Conservation (phyloP, 2,797 vertebrate species). For the Macrochelys suwanniensis region DNA sequence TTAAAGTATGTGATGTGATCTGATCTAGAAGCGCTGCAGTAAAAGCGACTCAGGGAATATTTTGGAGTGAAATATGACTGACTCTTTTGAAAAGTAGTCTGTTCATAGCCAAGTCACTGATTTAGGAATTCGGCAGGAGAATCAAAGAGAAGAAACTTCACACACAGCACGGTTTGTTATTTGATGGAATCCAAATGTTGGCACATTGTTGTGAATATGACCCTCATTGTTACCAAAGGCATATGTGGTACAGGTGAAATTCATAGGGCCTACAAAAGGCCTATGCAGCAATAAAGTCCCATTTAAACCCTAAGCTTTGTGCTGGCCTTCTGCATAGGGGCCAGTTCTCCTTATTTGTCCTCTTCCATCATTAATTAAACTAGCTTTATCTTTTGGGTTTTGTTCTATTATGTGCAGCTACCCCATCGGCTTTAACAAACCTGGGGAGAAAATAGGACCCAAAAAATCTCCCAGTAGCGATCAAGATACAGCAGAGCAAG, state of each 20-base stretch:
- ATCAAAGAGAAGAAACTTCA: neutral
- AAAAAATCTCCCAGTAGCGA: neutral
- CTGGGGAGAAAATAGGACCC: accelerated
- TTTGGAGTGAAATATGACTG: conserved; percentile 1
- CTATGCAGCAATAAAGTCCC: neutral
- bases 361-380: neutral
- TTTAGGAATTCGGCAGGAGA: neutral
- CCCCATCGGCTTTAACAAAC: accelerated
- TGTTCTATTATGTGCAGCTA: neutral
- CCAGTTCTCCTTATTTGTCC: neutral
- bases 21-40: neutral
- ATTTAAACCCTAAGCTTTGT: neutral
- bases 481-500: neutral
- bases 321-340: neutral
- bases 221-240: accelerated
- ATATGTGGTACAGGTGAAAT: neutral
- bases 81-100: neutral
- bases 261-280: neutral
- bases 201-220: accelerated
- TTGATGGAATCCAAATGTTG: neutral
- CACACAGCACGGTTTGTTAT: neutral
- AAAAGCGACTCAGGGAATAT: neutral
- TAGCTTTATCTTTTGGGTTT: neutral
- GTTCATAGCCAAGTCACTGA: conserved; percentile 3
- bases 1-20: neutral